Percentiles rank a stretch among this genome's conserved stretches.
phyloP scores from a whole-genome alignment of 2,888 invertebrate genomes.

The Hydrotaea cyrtoneurina region DNA sequence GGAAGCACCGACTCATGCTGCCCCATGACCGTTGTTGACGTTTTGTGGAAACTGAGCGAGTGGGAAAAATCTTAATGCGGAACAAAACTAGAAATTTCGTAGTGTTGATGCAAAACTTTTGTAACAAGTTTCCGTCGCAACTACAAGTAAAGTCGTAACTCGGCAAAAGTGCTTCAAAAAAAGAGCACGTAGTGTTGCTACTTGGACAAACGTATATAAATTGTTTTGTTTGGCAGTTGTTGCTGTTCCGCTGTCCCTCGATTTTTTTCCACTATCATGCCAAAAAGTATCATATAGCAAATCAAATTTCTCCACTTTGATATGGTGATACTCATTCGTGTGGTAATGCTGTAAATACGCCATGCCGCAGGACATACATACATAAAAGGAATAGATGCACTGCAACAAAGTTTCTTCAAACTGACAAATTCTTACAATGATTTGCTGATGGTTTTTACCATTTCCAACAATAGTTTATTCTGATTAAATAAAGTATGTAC shows the following conservation, averaged over 20 bases:
- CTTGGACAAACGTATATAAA: conserved; percentile 42
- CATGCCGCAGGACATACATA: too few relatives aligned
- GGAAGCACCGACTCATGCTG: conserved; percentile 1
- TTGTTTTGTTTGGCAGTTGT: conserved; percentile 26
- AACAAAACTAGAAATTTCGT: conserved; percentile 31
- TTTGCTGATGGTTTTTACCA: too few relatives aligned
- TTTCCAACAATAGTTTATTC: too few relatives aligned
- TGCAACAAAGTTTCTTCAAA: too few relatives aligned
- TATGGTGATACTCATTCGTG: not conserved
- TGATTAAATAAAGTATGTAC: too few relatives aligned
- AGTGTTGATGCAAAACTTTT: conserved; percentile 42
- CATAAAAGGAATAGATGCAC: too few relatives aligned
- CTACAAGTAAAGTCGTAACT: conserved; percentile 11
- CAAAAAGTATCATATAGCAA: conserved; percentile 33
- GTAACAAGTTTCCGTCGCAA: conserved; percentile 27
- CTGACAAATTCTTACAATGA: too few relatives aligned
- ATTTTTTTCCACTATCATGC: conserved; percentile 11
- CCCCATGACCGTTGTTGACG: not conserved
- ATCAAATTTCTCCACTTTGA: conserved; percentile 1
- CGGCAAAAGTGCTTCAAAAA: conserved; percentile 16
- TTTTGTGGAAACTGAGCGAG: not conserved
- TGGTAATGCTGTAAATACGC: too few relatives aligned
- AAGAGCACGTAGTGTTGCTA: conserved; percentile 25
- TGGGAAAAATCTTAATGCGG: conserved; percentile 29
- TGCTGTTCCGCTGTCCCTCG: not conserved